A percentile compares a stretch with the other conserved stretches of the same genome.
Conservation (phyloP, 1,140 invertebrate genomes). For the Drosophila navojoa region DNA sequence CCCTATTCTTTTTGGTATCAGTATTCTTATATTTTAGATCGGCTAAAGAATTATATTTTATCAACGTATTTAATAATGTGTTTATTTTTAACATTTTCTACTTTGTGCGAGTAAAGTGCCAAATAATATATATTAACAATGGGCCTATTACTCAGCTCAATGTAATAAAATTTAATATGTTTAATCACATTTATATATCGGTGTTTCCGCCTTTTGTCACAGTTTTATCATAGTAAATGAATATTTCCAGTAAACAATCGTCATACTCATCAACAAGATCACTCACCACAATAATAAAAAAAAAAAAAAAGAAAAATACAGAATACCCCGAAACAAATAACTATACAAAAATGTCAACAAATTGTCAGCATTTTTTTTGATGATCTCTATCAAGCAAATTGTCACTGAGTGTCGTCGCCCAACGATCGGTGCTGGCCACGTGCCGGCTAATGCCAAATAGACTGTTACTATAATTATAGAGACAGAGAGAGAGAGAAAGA, state of each 20-base stretch:
- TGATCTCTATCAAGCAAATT: slow-evolving; percentile 70
- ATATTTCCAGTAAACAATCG: slow-evolving; percentile 63
- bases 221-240: slow-evolving; percentile 37
- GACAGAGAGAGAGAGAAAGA: too few relatives aligned
- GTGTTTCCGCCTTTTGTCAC: slow-evolving; percentile 3
- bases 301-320: slow-evolving; percentile 47
- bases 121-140: too few relatives aligned
- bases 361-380: slow-evolving; percentile 66
- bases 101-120: not conserved
- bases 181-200: slow-evolving; percentile 12
- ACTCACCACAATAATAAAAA: slow-evolving; percentile 24
- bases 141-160: not conserved
- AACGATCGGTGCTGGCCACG: slow-evolving; percentile 46
- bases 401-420: slow-evolving; percentile 35
- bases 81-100: not conserved
- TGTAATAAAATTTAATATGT: not conserved
- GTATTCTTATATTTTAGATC: too few relatives aligned
- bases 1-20: too few relatives aligned
- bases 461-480: not conserved
- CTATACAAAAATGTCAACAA: slow-evolving; percentile 65
- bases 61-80: not conserved
- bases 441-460: slow-evolving; percentile 44
- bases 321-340: slow-evolving; percentile 25
- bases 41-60: too few relatives aligned
- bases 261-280: slow-evolving; percentile 39